Evolutionary conservation across 2,797 vertebrate genomes (phyloP).

Genomic region (Acipenser oxyrinchus): DNA sequence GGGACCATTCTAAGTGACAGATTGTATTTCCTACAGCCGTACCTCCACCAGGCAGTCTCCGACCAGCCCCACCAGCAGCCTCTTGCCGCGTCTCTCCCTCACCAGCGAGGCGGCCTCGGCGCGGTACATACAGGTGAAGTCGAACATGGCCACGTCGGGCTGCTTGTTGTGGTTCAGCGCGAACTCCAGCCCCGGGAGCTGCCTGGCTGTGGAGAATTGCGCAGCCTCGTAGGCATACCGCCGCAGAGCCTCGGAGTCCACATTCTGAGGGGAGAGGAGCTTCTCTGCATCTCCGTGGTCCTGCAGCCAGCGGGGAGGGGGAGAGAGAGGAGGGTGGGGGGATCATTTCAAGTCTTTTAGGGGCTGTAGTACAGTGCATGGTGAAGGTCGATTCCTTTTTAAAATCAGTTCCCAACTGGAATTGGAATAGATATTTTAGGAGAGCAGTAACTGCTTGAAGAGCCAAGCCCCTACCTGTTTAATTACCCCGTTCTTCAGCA

Average conservation of each 20-base stretch:
- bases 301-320: slow-evolving; percentile 39
- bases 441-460: too few species aligned
- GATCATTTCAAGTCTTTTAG: background rate
- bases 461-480: slow-evolving; percentile 60
- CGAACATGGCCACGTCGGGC: slow-evolving; percentile 82
- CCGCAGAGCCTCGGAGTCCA: slow-evolving; percentile 65
- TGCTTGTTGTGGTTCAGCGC: slow-evolving; percentile 50
- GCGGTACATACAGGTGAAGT: slow-evolving; percentile 91
- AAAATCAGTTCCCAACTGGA: too few species aligned
- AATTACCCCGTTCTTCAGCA: slow-evolving; percentile 81
- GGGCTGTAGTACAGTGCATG: background rate
- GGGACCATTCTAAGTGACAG: too few species aligned
- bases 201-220: slow-evolving; percentile 71
- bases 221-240: slow-evolving; percentile 76
- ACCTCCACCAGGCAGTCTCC: slow-evolving; percentile 94
- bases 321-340: background rate
- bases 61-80: slow-evolving; percentile 73
- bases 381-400: too few species aligned
- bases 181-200: slow-evolving; percentile 74
- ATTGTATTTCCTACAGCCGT: slow-evolving; percentile 16
- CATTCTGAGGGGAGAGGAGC: slow-evolving; percentile 67
- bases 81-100: slow-evolving; percentile 65
- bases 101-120: slow-evolving; percentile 81
- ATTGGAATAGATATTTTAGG: too few species aligned
- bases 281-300: slow-evolving; percentile 62